Percentiles rank a stretch among this genome's conserved stretches.
These are phyloP conservation scores for Mythimna ferrago DNA, from an alignment of 2,888 invertebrate species.

Conservation along the genomic window DNA sequence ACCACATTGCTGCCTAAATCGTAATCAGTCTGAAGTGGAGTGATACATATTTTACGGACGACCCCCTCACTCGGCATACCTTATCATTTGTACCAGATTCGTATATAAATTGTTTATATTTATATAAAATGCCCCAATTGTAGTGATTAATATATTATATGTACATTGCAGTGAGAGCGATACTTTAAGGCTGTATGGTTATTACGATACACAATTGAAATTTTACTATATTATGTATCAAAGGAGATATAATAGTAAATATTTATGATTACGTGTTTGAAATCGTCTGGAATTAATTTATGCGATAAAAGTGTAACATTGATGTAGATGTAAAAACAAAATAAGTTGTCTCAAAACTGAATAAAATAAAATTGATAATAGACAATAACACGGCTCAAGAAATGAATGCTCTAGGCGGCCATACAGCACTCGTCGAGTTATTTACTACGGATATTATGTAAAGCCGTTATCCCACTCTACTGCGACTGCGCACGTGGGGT, in stretches of 20 bases:
- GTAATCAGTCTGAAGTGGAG: conserved; percentile 5
- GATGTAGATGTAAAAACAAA: conserved; percentile 22
- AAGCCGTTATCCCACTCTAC: conserved; percentile 11
- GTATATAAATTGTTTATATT: conserved; percentile 54
- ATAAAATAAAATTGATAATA: conserved; percentile 13
- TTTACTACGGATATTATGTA: conserved; percentile 12
- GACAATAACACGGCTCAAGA: conserved; percentile 56
- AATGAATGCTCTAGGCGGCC: conserved; percentile 26
- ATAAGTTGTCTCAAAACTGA: conserved; percentile 27
- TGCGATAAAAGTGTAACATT: conserved; percentile 21
- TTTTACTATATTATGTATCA: conserved; percentile 41
- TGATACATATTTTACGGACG: conserved; percentile 37
- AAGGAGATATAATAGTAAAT: conserved; percentile 37
- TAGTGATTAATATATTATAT: conserved; percentile 60
- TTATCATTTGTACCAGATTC: conserved; percentile 52
- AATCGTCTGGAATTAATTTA: conserved; percentile 29
- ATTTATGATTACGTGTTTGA: conserved; percentile 32
- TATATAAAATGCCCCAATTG: conserved; percentile 64
- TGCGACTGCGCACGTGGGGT: not conserved
- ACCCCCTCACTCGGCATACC: conserved; percentile 11
- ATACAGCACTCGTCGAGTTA: conserved; percentile 19
- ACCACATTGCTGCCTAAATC: not conserved
- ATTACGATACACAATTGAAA: conserved; percentile 49
- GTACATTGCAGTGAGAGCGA: conserved; percentile 50
- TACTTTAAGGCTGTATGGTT: conserved; percentile 52